A percentile compares a stretch with the other conserved stretches of the same genome.
Conservation (phyloP, 2,797 vertebrate genomes). For the Pogoniulus pusillus region DNA sequence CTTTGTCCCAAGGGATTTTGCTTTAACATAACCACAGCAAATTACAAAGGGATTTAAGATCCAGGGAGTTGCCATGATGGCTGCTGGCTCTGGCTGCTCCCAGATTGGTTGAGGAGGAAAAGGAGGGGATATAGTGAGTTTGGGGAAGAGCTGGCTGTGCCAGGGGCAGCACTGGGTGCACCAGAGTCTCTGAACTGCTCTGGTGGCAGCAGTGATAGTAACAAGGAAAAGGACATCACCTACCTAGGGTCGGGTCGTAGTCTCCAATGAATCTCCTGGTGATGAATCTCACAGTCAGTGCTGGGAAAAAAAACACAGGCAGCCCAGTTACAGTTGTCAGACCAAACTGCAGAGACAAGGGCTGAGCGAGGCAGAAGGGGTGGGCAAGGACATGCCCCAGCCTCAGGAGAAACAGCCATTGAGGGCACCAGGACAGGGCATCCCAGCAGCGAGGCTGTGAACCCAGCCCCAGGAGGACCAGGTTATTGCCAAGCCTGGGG, state of each 20-base stretch:
- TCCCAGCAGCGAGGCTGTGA: not conserved
- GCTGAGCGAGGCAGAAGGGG: not conserved
- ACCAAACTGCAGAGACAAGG: not conserved
- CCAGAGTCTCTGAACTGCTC: not conserved
- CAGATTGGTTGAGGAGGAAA: not conserved
- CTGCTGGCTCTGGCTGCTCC: fast-evolving
- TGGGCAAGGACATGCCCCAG: not conserved
- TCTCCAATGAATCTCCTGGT: slow-evolving; percentile 84
- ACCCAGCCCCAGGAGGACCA: not conserved
- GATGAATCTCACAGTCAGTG: slow-evolving; percentile 80
- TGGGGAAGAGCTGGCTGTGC: not conserved
- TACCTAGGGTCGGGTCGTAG: slow-evolving; percentile 82
- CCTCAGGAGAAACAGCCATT: fast-evolving
- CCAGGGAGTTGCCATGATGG: not conserved
- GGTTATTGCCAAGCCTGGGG: not conserved
- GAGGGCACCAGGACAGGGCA: not conserved
- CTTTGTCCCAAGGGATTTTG: fast-evolving
- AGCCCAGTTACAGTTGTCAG: not conserved
- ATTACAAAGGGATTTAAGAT: not conserved
- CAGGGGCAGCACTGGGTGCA: not conserved
- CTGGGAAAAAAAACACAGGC: slow-evolving; percentile 39
- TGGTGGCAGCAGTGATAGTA: not conserved
- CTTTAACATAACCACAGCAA: not conserved
- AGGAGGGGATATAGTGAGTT: fast-evolving
- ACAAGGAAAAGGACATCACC: not conserved